Evolutionary conservation across 2,113 vertebrate genomes (phyloP), one percentile per base, ranked within the genome.

Genomic region (Telmatochromis sp.): DNA sequence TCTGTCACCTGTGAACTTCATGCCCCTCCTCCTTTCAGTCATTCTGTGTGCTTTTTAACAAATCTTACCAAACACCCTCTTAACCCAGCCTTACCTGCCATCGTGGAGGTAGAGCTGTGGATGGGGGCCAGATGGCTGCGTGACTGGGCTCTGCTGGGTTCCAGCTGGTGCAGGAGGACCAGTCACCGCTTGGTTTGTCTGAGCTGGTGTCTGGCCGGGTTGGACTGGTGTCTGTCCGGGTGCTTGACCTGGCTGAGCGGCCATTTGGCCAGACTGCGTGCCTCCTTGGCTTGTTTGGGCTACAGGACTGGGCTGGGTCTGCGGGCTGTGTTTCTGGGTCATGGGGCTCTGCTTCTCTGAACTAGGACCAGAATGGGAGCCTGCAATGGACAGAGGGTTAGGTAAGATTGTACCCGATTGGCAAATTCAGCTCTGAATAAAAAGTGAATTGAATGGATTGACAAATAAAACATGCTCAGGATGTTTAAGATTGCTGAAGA

Each of bases 331-430:
- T 95, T 98, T 98, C 95, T 99, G 98, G 65, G 97, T 98, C 98
- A 98, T 92, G 82, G 99, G 99, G 94, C 98, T 99, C 96, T 99
- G 98, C 95, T 99, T 99, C 96, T 99, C 99, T 0, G 99, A 99
- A 94, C 97, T 96, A 58, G 98, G 98, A 0, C 97, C 99, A 0
- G 99, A 99, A 47, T 98, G 96, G 5, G 98, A 97, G 91, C 99
- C 99, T 99, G 96, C 1, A 3, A 78, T 26, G 21, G 33, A 90
- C 9, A 84, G 35, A 86, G 53, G 0, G 3, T 21, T 21, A 81
- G 4, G 86, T 9, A 83, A n/a, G 81, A 65, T 49, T 55, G 60
- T 6, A 53, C 8, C 10, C 7, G 1, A 42, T 31, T 21, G 28
- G 12, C 49, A 65, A 54, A 55, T 31, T 80, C n/a, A 84, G 53